These are phyloP conservation scores for Drosophila cracens DNA, from an alignment of 2,888 invertebrate species.

Conservation along the genomic window DNA sequence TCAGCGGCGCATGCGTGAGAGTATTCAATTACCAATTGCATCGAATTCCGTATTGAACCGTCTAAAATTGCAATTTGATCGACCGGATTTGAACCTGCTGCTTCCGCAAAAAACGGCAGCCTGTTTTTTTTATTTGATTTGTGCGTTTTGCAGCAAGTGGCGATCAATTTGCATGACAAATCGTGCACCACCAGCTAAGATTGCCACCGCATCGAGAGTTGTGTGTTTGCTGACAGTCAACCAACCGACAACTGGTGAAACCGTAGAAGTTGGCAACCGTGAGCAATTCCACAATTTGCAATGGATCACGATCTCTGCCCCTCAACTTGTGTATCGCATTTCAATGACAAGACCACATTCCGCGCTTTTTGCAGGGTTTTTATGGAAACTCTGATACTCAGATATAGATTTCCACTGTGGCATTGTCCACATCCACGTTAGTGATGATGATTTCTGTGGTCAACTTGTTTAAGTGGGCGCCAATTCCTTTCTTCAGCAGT, in stretches of 20 bases:
- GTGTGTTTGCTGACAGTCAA: not conserved
- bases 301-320: constrained; percentile 39
- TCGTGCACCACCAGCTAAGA: constrained; percentile 44
- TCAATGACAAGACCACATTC: constrained; percentile 76
- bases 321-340: constrained; percentile 65
- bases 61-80: constrained; percentile 25
- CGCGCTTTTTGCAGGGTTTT: constrained; percentile 77
- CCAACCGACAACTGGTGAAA: constrained; percentile 45
- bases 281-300: constrained; percentile 68
- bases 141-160: constrained; percentile 44
- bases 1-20: constrained; percentile 49
- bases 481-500: constrained; percentile 15
- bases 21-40: constrained; percentile 56
- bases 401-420: constrained; percentile 59
- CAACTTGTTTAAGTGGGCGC: constrained; percentile 70
- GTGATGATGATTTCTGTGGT: constrained; percentile 55
- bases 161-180: constrained; percentile 76
- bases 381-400: constrained; percentile 20
- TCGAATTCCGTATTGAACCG: constrained; percentile 21
- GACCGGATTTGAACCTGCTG: constrained; percentile 56
- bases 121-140: not conserved
- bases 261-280: constrained; percentile 59
- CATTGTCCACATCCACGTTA: constrained; percentile 46
- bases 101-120: constrained; percentile 30
- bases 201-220: constrained; percentile 25